A percentile compares a stretch with the other conserved stretches of the same genome.
These are phyloP conservation scores for Phaethon lepturus DNA, from an alignment of 2,113 vertebrate genomes.

Conservation along the genomic window DNA sequence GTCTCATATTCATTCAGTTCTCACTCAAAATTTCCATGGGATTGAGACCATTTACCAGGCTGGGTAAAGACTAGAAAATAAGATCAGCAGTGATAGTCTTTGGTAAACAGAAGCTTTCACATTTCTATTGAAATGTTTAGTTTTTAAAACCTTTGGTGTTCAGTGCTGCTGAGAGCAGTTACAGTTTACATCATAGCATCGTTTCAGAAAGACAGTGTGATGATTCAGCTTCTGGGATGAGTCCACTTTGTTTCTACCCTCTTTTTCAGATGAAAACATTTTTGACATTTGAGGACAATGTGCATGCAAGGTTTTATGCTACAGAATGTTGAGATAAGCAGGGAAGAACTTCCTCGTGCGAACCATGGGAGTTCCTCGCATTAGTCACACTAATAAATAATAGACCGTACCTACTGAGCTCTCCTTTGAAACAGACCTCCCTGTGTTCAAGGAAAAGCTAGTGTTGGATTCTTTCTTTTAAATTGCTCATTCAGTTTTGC, in stretches of 20 bases:
- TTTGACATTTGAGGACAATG: conserved; percentile 44
- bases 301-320: conserved; percentile 17
- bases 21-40: background rate
- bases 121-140: background rate
- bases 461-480: background rate
- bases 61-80: background rate
- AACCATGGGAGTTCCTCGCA: conserved; percentile 24
- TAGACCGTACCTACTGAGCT: conserved; percentile 21
- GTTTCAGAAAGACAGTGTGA: background rate
- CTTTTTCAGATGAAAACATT: conserved; percentile 30
- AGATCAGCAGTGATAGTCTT: background rate
- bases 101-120: background rate
- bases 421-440: conserved; percentile 42
- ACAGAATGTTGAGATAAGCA: conserved; percentile 17
- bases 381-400: conserved; percentile 61
- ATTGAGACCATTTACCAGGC: background rate
- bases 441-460: background rate
- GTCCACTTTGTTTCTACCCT: background rate
- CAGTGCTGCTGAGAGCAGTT: background rate
- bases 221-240: conserved; percentile 33
- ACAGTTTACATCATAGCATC: background rate
- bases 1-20: background rate
- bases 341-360: conserved; percentile 12
- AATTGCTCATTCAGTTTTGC: conserved; percentile 14
- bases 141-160: background rate